Evolutionary conservation across 2,797 vertebrate genomes (phyloP).

Genomic region (Galagoides demidoff): DNA sequence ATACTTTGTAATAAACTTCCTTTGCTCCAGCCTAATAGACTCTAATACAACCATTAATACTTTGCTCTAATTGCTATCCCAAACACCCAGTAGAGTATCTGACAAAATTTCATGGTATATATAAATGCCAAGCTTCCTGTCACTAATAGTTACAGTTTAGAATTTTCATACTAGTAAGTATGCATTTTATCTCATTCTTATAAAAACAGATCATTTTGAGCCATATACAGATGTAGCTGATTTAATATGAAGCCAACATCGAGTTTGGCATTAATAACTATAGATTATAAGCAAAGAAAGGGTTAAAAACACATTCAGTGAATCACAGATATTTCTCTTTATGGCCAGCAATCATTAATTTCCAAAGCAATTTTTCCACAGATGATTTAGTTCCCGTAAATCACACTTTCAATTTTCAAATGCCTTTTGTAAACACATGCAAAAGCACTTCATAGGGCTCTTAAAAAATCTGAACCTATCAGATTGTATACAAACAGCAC

Average conservation of each 20-base stretch:
- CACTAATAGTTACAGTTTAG: slow-evolving; percentile 29
- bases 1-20: slow-evolving; percentile 64
- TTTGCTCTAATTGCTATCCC: background rate
- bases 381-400: slow-evolving; percentile 49
- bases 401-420: slow-evolving; percentile 77
- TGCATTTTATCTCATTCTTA: slow-evolving; percentile 57
- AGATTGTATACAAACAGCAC: slow-evolving; percentile 62
- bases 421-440: slow-evolving; percentile 60
- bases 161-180: background rate
- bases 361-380: slow-evolving; percentile 76
- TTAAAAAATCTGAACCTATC: slow-evolving; percentile 70
- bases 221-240: background rate
- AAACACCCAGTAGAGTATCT: slow-evolving; percentile 4
- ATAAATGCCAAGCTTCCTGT: slow-evolving; percentile 44
- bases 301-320: slow-evolving; percentile 75
- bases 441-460: slow-evolving; percentile 61
- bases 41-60: background rate
- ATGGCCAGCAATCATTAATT: slow-evolving; percentile 74
- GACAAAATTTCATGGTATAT: background rate
- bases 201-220: slow-evolving; percentile 20
- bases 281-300: slow-evolving; percentile 54
- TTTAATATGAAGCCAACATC: slow-evolving; percentile 55
- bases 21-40: background rate
- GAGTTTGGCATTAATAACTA: slow-evolving; percentile 31
- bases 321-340: slow-evolving; percentile 62